A percentile compares a stretch with the other conserved stretches of the same genome.
Evolutionary conservation across 2,888 invertebrate species (phyloP).

Genomic region (Nymphalis polychloros): DNA sequence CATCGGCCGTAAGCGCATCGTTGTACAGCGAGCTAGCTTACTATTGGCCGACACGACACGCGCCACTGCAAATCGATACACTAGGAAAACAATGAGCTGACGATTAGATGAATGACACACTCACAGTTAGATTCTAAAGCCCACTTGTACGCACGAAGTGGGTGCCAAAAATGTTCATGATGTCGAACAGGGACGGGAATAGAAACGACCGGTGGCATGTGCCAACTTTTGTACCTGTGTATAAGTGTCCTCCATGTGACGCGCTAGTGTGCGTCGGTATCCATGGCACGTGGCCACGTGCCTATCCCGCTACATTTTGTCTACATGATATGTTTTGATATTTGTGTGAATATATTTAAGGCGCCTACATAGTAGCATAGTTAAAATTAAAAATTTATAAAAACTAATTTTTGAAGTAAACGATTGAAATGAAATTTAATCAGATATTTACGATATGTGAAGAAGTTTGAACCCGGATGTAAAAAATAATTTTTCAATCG

Average conservation of each 20-base stretch:
- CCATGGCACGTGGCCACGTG: slow-evolving; percentile 63
- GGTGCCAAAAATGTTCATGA: slow-evolving; percentile 75
- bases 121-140: slow-evolving; percentile 58
- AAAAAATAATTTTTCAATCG: slow-evolving; percentile 61
- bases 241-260: slow-evolving; percentile 36
- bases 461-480: slow-evolving; percentile 50
- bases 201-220: slow-evolving; percentile 66
- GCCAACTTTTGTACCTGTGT: slow-evolving; percentile 68
- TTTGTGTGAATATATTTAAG: slow-evolving; percentile 19
- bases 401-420: neutral
- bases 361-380: slow-evolving; percentile 11
- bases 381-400: neutral
- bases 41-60: slow-evolving; percentile 67
- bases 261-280: slow-evolving; percentile 50
- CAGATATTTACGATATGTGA: slow-evolving; percentile 53
- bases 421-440: neutral
- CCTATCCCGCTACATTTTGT: slow-evolving; percentile 48
- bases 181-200: slow-evolving; percentile 73
- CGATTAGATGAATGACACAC: slow-evolving; percentile 79
- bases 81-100: slow-evolving; percentile 75
- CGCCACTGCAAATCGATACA: slow-evolving; percentile 70
- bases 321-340: slow-evolving; percentile 39
- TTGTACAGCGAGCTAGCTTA: slow-evolving; percentile 57
- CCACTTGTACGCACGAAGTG: slow-evolving; percentile 70
- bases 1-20: slow-evolving; percentile 60